A percentile compares a stretch with the other conserved stretches of the same genome.
Conservation (phyloP, 2,888 invertebrate species). For the Leptinotarsa haldemani region DNA sequence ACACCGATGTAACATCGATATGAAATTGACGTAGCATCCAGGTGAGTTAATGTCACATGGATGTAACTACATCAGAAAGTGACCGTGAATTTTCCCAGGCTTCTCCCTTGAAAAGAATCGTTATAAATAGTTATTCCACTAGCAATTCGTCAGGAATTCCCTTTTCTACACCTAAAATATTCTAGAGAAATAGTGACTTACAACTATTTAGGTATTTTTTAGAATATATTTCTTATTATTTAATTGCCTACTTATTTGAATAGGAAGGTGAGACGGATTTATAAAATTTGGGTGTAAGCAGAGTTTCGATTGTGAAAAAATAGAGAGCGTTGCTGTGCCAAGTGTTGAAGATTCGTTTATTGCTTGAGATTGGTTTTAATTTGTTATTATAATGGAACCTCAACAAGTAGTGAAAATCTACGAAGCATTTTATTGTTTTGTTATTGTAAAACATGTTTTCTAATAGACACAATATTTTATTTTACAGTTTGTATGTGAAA, state of each 20-base stretch:
- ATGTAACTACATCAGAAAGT: neutral
- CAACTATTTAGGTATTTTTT: conserved; percentile 19
- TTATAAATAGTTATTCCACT: neutral
- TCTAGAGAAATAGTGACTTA: neutral
- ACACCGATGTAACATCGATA: neutral
- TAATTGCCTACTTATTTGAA: conserved; percentile 25
- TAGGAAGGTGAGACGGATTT: neutral
- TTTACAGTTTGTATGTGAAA: too few relatives aligned
- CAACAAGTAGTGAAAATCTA: too few relatives aligned
- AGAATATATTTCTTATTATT: conserved; percentile 38
- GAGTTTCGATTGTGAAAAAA: neutral
- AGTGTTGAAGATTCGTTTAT: too few relatives aligned
- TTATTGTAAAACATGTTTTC: too few relatives aligned
- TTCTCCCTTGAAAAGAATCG: neutral
- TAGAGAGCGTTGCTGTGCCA: too few relatives aligned
- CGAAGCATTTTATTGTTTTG: too few relatives aligned
- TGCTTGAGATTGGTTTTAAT: too few relatives aligned
- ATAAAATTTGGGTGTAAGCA: neutral
- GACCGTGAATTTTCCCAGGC: neutral
- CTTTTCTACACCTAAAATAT: neutral
- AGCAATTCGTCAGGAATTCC: neutral
- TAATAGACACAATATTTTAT: too few relatives aligned
- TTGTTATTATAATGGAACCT: too few relatives aligned
- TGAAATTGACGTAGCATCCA: neutral
- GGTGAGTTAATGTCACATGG: neutral